These are phyloP conservation scores for Eulimnadia texana DNA, from an alignment of 1,140 invertebrate genomes.

Conservation along the genomic window DNA sequence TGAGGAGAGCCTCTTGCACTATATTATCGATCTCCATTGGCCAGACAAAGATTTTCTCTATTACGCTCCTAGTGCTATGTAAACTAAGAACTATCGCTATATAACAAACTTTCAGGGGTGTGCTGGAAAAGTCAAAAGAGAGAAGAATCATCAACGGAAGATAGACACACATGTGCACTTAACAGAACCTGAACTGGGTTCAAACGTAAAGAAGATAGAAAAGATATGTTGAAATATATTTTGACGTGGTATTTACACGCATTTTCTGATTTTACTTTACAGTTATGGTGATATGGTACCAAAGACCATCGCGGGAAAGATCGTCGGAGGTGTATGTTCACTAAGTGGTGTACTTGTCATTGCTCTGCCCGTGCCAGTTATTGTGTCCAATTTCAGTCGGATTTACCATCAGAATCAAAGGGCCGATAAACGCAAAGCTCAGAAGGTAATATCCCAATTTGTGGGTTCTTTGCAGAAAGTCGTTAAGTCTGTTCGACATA, in stretches of 20 bases:
- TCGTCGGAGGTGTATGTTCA: conserved; percentile 96
- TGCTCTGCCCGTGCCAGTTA: conserved; percentile 97
- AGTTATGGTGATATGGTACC: conserved; percentile 99
- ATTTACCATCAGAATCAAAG: conserved; percentile 99
- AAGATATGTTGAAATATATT: not conserved
- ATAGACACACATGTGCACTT: not conserved
- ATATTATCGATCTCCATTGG: too few species aligned
- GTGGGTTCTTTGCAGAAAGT: too few species aligned
- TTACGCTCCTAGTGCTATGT: too few species aligned
- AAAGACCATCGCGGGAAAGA: conserved; percentile 93
- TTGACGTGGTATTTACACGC: not conserved
- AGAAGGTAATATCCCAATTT: conserved; percentile 59
- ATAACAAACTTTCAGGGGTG: too few species aligned
- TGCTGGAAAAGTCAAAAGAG: too few species aligned
- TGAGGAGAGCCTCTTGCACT: too few species aligned
- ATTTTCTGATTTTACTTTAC: not conserved
- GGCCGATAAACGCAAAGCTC: conserved; percentile 97
- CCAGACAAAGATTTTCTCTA: too few species aligned
- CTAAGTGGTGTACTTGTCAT: conserved; percentile 98
- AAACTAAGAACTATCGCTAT: too few species aligned
- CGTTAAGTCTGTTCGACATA: too few species aligned
- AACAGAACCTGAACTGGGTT: not conserved
- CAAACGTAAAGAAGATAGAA: not conserved
- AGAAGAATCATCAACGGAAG: not conserved
- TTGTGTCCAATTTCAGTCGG: conserved; percentile 99